Evolutionary conservation across 1,140 invertebrate genomes (phyloP).

Genomic region (Drosophila lini): DNA sequence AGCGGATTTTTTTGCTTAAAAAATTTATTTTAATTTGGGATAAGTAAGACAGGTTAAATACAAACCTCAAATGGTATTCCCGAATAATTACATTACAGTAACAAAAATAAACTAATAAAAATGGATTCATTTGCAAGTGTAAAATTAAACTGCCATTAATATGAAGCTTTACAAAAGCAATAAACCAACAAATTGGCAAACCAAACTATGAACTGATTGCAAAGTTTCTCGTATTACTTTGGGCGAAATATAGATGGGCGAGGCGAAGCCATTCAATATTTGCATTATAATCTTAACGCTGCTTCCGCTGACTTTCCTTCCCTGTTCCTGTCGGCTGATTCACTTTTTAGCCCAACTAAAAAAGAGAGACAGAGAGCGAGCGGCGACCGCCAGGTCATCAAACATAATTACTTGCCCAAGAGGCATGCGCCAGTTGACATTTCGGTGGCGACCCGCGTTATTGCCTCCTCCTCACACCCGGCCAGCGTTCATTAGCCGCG

Average conservation of each 20-base stretch:
- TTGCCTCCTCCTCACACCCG: not conserved
- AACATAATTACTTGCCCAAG: slow-evolving; percentile 77
- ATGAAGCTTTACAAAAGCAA: slow-evolving; percentile 5
- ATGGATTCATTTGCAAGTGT: slow-evolving; percentile 3
- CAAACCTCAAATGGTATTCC: not conserved
- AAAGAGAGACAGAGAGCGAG: slow-evolving; percentile 10
- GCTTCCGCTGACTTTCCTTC: slow-evolving; percentile 6
- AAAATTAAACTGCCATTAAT: slow-evolving; percentile 23
- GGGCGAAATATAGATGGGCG: slow-evolving; percentile 33
- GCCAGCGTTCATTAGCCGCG: slow-evolving; percentile 53
- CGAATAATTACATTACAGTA: not conserved
- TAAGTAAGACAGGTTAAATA: not conserved
- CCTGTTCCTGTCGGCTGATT: slow-evolving; percentile 27
- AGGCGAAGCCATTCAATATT: slow-evolving; percentile 43
- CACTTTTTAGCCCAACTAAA: slow-evolving; percentile 26
- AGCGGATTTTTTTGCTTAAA: not conserved
- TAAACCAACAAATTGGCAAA: slow-evolving; percentile 39
- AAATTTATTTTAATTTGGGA: not conserved
- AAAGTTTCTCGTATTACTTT: slow-evolving; percentile 28
- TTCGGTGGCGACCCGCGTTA: slow-evolving; percentile 44
- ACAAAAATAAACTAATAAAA: not conserved
- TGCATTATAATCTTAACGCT: slow-evolving; percentile 53
- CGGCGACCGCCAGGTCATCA: slow-evolving; percentile 56
- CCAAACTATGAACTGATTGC: slow-evolving; percentile 45
- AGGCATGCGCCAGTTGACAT: slow-evolving; percentile 75